Conservation (phyloP, 64 coral and sea anemone species). For the Porites australiensis region DNA sequence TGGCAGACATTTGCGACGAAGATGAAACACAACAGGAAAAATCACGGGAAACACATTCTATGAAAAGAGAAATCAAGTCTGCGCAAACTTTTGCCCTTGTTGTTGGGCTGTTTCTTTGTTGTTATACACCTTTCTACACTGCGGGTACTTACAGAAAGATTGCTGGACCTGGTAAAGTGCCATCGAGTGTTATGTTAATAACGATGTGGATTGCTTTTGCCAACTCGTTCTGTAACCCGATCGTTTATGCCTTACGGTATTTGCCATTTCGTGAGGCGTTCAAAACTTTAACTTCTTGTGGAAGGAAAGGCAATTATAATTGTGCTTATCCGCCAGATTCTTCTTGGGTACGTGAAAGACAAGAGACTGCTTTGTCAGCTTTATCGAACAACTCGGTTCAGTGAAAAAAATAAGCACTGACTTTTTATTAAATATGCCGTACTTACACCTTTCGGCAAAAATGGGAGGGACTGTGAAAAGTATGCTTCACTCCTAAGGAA, state of each 20-base stretch:
- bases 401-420: too few species aligned
- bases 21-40: not conserved
- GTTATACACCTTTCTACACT: conserved; percentile 87
- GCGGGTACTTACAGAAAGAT: conserved; percentile 79
- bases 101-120: conserved; percentile 78
- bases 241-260: conserved; percentile 85
- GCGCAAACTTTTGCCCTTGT: conserved; percentile 84
- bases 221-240: conserved; percentile 90
- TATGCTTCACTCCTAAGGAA: too few species aligned
- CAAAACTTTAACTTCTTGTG: conserved; percentile 36
- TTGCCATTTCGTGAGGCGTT: conserved; percentile 84
- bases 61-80: conserved; percentile 89
- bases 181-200: conserved; percentile 21
- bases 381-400: too few species aligned
- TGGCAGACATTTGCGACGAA: not conserved
- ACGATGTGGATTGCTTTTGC: conserved; percentile 90
- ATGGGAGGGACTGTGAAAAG: too few species aligned
- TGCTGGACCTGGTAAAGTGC: conserved; percentile 26
- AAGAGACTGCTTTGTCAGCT: not conserved
- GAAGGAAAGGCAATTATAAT: not conserved
- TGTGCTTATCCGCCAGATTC: not conserved
- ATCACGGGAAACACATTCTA: not conserved
- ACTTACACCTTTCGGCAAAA: too few species aligned
- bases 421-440: too few species aligned
- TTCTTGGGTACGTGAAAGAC: not conserved